Percentiles rank a stretch among this genome's conserved stretches.
Evolutionary conservation across 2,888 invertebrate species (phyloP).

Genomic region (Cerceris ruficornis): DNA sequence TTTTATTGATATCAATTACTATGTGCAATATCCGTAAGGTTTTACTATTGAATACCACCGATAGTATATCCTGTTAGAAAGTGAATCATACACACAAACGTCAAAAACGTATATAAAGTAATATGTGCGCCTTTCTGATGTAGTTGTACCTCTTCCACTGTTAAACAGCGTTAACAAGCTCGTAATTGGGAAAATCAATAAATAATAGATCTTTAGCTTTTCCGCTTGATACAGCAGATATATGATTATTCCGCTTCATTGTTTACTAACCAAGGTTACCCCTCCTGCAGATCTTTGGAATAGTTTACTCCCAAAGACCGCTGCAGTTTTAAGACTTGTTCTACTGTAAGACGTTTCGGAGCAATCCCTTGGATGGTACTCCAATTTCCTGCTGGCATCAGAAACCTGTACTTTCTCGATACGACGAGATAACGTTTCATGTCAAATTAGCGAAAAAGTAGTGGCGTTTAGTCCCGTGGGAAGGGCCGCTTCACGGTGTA

Average conservation of each 20-base stretch:
- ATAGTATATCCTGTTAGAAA: no score
- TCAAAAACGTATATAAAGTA: no score
- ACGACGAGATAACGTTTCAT: conserved; percentile 63
- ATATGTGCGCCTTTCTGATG: no score
- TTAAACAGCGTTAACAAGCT: no score
- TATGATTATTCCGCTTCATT: conserved; percentile 23
- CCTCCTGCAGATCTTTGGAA: not conserved
- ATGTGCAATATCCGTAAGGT: no score
- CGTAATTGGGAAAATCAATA: no score
- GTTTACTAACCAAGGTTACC: conserved; percentile 2
- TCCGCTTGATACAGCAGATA: not conserved
- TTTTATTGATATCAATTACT: no score
- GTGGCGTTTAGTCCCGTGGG: conserved; percentile 64
- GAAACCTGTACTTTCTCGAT: conserved; percentile 43
- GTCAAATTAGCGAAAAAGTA: conserved; percentile 70
- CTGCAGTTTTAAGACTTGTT: conserved; percentile 47
- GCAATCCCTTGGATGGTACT: conserved; percentile 51
- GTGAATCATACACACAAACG: no score
- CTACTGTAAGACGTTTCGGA: conserved; percentile 28
- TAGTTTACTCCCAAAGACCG: not conserved
- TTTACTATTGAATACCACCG: no score
- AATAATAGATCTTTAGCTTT: no score
- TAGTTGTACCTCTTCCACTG: no score
- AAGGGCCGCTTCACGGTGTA: conserved; percentile 54
- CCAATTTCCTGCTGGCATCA: conserved; percentile 49